Base-by-base conservation (phyloP, 2,113 vertebrate genomes). In the Notothenia rossii region DNA sequence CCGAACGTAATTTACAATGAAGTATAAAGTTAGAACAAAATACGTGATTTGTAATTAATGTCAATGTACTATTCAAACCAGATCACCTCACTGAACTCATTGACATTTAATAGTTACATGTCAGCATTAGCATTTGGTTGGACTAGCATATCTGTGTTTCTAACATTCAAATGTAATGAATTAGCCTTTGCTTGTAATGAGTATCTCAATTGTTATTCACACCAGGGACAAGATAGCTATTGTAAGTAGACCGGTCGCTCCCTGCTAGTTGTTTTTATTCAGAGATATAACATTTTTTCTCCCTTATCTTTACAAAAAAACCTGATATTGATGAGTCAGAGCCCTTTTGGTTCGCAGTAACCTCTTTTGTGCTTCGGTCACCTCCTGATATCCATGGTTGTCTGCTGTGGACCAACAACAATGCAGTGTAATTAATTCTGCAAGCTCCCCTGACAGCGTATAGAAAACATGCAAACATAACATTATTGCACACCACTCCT, bases 381-480 rank as follows among this genome's bases (percentile, higher is more conserved):
- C 22, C 55, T 81, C 17, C 36, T 22, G 54, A 58, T 71, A 63
- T 53, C 74, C 7, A 48, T 13, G 40, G 59, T n/a, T 77, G 53
- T 46, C 67, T 63, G 67, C 60, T 49, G 53, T 25, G 54, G 78
- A 79, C 59, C 62, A n/a, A 40, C 60, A 83, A 81, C 71, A 90
- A 82, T 84, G 15, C 78, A 75, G 43, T 48, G 46, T 55, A 72
- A 75, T 84, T 67, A 83, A 83, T 66, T 46, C 60, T 64, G 49
- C 17, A 15, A 29, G 77, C 36, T 46, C 56, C 66, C 20, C 72
- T 54, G 79, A 22, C 70, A 66, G 60, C 45, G 36, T 45, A 40
- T 55, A 68, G 51, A 40, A 64, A 62, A 68, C 54, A 58, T 58
- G 36, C 25, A 68, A 55, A 55, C 40, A 55, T 3, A 36, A 72